Percentiles rank a stretch among this genome's conserved stretches.
Evolutionary conservation across 1,140 invertebrate species (phyloP).

Genomic region (Hyphantria cunea): DNA sequence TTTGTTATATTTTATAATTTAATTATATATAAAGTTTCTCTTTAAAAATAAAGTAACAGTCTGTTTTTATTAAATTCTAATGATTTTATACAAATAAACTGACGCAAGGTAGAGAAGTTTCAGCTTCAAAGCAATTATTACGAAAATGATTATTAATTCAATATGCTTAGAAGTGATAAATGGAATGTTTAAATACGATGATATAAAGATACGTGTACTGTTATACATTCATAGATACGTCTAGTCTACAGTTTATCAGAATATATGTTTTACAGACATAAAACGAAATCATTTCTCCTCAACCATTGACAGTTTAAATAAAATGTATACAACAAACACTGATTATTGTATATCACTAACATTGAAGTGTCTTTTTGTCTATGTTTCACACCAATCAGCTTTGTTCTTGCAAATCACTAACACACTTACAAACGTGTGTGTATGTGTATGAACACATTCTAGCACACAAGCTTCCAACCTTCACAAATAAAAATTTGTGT

Average conservation of each 20-base stretch:
- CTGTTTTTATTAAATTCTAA: background rate
- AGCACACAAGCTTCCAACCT: background rate
- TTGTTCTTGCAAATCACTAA: constrained; percentile 1
- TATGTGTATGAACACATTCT: too few species aligned
- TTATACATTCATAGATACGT: background rate
- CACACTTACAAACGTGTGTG: too few species aligned
- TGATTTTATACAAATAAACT: background rate
- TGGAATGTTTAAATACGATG: constrained; percentile 1
- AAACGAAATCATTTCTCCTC: background rate
- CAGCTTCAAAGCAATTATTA: too few species aligned
- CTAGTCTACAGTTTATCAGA: background rate
- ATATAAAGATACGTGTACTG: background rate
- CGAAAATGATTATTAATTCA: too few species aligned
- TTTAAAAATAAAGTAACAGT: background rate
- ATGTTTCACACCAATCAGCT: background rate
- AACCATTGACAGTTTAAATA: background rate
- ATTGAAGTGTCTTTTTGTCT: background rate
- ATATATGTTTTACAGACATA: constrained; percentile 6
- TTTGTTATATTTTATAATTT: background rate
- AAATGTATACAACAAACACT: background rate
- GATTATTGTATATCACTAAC: background rate
- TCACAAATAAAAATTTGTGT: background rate
- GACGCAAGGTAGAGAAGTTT: background rate
- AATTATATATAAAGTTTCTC: background rate
- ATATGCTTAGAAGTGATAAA: background rate